Evolutionary conservation across 2,888 invertebrate genomes (phyloP).

Genomic region (Empis stercorea): DNA sequence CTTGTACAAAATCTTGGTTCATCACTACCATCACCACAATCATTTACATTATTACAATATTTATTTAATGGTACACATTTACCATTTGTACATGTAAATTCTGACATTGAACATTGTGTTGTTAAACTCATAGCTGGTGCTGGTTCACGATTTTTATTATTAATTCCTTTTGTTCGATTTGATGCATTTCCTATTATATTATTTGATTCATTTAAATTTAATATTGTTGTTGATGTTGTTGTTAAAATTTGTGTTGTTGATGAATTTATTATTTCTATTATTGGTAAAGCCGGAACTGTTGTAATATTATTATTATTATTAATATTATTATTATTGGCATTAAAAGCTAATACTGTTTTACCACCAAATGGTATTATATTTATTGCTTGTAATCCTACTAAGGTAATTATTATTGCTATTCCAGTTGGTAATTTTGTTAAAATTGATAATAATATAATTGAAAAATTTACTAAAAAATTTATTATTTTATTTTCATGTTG

Average conservation of each 20-base stretch:
- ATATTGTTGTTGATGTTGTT: neutral
- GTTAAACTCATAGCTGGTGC: constrained; percentile 17
- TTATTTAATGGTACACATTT: constrained; percentile 47
- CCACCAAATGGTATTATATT: too few species aligned
- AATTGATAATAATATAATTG: too few species aligned
- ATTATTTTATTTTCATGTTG: too few species aligned
- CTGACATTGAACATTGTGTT: constrained; percentile 30
- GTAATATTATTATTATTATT: too few species aligned
- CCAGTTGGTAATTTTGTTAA: too few species aligned
- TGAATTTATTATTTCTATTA: neutral
- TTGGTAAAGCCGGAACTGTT: too few species aligned
- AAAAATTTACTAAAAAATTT: too few species aligned
- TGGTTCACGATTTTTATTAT: constrained; percentile 9
- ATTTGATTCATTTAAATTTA: neutral
- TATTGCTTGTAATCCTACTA: too few species aligned
- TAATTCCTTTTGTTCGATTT: neutral
- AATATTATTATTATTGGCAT: too few species aligned
- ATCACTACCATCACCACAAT: constrained; percentile 69
- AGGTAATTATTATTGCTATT: too few species aligned
- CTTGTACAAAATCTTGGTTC: constrained; percentile 71
- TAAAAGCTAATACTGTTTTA: too few species aligned
- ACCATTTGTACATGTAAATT: constrained; percentile 34
- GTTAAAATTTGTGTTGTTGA: neutral
- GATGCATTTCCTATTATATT: too few species aligned
- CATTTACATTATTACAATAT: constrained; percentile 66